phyloP scores from a whole-genome alignment of 1,140 invertebrate genomes.

The Ridgeia piscesae region DNA sequence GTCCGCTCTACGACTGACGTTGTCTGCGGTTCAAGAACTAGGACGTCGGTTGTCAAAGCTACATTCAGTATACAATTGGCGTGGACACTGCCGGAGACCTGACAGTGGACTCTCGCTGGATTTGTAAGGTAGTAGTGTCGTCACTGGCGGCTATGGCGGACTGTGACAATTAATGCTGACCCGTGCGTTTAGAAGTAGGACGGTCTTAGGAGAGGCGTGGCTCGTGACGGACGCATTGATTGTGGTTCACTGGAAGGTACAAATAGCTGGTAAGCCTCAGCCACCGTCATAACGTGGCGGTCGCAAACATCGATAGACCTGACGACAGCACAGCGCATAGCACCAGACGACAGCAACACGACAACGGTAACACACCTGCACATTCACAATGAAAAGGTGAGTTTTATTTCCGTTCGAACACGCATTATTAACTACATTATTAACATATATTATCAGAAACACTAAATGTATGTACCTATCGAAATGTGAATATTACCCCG shows the following conservation, averaged over 20 bases:
- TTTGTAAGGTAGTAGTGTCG: no score
- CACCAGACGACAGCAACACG: neutral
- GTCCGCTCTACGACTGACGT: neutral
- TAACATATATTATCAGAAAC: neutral
- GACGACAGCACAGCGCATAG: neutral
- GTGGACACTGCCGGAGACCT: neutral
- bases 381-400: neutral
- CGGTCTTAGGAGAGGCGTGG: neutral
- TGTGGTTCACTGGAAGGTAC: neutral
- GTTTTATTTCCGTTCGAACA: neutral
- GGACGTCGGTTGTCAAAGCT: neutral
- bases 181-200: neutral
- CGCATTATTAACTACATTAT: neutral
- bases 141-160: neutral
- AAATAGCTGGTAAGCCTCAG: neutral
- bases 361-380: neutral
- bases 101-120: neutral
- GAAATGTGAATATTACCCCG: neutral
- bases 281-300: neutral
- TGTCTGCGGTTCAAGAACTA: neutral
- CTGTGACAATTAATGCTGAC: neutral
- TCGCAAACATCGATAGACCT: neutral
- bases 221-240: no score
- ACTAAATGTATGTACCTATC: neutral
- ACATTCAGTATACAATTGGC: neutral